Evolutionary conservation across 1,140 invertebrate genomes (phyloP).

Genomic region (Ctenoplectra terminalis): DNA sequence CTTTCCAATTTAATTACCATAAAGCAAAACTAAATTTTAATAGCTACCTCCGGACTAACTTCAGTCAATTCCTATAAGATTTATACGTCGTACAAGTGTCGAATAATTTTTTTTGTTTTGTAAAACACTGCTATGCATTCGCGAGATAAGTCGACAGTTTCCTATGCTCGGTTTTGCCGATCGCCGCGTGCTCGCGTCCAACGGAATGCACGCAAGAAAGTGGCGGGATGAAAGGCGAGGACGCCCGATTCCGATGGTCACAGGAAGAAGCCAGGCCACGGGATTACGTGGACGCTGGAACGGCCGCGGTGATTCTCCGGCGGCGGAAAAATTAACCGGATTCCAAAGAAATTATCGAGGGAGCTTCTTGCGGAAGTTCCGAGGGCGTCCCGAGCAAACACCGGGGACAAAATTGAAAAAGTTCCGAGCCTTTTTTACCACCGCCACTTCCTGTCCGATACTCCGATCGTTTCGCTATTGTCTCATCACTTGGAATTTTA

Average conservation of each 20-base stretch:
- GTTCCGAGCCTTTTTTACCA: neutral
- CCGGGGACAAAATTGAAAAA: conserved; percentile 1
- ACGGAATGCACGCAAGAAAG: conserved; percentile 46
- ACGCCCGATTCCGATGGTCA: conserved; percentile 35
- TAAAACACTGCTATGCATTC: neutral
- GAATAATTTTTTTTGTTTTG: too few species aligned
- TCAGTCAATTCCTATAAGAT: neutral
- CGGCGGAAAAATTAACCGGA: conserved; percentile 44
- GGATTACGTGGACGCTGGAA: conserved; percentile 48
- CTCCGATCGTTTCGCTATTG: conserved; percentile 1
- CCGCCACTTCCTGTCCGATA: conserved; percentile 31
- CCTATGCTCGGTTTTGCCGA: conserved; percentile 29
- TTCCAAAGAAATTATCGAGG: conserved; percentile 40
- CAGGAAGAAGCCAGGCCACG: conserved; percentile 50
- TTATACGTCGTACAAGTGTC: neutral
- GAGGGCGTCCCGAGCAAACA: conserved; percentile 32
- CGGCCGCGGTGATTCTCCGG: neutral
- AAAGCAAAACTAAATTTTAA: too few species aligned
- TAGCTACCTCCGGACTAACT: too few species aligned
- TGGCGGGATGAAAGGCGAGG: conserved; percentile 48
- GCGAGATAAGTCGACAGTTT: neutral
- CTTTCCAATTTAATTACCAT: too few species aligned
- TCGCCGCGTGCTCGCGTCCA: neutral
- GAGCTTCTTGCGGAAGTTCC: conserved; percentile 42
- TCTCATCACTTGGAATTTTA: conserved; percentile 25